These are phyloP conservation scores for Pogonophryne albipinna DNA, from an alignment of 2,797 vertebrate genomes.

Conservation along the genomic window DNA sequence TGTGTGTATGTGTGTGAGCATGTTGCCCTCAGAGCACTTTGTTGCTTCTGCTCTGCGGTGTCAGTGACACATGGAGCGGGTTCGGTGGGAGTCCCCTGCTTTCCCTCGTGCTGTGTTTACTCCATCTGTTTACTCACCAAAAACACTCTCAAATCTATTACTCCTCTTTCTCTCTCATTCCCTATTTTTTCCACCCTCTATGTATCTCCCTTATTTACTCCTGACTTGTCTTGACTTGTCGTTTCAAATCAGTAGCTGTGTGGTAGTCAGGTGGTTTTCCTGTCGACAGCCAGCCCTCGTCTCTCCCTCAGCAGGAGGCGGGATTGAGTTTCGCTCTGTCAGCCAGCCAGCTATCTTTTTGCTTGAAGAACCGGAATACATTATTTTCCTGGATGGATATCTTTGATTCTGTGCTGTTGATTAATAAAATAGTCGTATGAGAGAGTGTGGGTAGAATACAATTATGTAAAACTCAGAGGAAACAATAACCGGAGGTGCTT, in stretches of 20 bases:
- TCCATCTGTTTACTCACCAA: conserved; percentile 80
- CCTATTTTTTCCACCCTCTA: conserved; percentile 59
- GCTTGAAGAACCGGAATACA: conserved; percentile 46
- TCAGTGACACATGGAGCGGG: conserved; percentile 82
- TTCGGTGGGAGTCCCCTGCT: conserved; percentile 81
- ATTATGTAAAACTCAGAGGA: background rate
- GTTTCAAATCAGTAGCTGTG: conserved; percentile 79
- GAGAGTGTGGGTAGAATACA: conserved; percentile 19
- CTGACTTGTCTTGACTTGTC: conserved; percentile 78
- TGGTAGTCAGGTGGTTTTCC: conserved; percentile 71
- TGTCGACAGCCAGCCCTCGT: conserved; percentile 71
- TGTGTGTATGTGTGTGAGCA: conserved; percentile 58
- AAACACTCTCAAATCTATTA: conserved; percentile 83
- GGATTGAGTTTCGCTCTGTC: conserved; percentile 75
- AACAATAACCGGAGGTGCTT: background rate
- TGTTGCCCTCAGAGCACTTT: conserved; percentile 81
- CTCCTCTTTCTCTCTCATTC: conserved; percentile 59
- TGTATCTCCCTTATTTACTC: conserved; percentile 78
- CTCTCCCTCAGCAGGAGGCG: conserved; percentile 76
- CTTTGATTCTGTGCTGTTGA: conserved; percentile 34
- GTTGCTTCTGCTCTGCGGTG: conserved; percentile 78
- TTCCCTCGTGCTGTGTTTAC: conserved; percentile 83
- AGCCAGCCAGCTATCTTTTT: conserved; percentile 66
- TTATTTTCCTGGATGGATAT: conserved; percentile 43
- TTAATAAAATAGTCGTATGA: conserved; percentile 29